Base-by-base conservation (phyloP, 2,888 invertebrate genomes). In the Prostheceraeus crozeri region DNA sequence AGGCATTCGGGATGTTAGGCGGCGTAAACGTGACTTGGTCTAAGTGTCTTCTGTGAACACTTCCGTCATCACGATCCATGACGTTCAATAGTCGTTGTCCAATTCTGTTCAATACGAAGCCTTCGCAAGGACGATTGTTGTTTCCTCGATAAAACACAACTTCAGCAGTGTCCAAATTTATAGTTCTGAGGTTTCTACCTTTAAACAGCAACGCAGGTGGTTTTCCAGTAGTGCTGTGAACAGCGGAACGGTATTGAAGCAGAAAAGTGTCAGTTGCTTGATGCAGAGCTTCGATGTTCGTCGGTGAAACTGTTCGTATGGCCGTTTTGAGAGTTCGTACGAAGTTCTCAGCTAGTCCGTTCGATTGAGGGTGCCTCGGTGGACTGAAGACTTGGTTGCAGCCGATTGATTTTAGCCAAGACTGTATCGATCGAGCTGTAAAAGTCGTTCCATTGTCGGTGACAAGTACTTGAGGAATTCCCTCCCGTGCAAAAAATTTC, bases 221-320 rank as follows among this genome's bases (percentile, higher is more conserved):
- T 14, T 40, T 14, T 14, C 6, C 21, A 4, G 40, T 40, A 19
- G 40, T 40, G 21, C 19, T 16, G 21, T 40, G 40, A 19, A 19
- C 40, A 40, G 40, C 40, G 14, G 40, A 40, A 19, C 40, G 14
- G 21, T 40, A 40, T 23, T 40, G 40, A 14, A 40, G 40, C 40
- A 40, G 21, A 4, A 10, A 40, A 8, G 14, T 14, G 21, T 40
- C 40, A 40, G 21, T 40, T 16, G 21, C 16, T 16, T 23, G 4
- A 6, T 10, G 4, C 16, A 40, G 40, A 19, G 16, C 21, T 40
- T 40, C 6, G 19, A 40, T 16, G 21, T 14, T 40, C 14, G 6
- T 40, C 14, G 40, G 40, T 16, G 6, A 19, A 23, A 14, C 21
- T 16, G 16, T 23, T 16, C 21, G 19, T 16, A 40, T 40, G 21